phyloP scores from a whole-genome alignment of 2,113 vertebrate genomes.

The Sapayoa aenigma region DNA sequence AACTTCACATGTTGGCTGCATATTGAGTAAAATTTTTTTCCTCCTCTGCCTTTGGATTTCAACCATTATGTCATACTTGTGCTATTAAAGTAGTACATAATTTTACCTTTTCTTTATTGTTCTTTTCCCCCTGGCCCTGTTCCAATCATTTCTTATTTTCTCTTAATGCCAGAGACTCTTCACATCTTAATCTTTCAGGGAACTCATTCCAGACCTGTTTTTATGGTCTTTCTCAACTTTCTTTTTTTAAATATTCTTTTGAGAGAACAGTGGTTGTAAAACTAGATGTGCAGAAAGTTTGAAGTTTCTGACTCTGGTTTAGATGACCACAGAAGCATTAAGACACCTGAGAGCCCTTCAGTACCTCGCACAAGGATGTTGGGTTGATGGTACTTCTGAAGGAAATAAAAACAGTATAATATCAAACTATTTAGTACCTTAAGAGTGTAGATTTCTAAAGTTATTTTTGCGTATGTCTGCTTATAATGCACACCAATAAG shows the following conservation, averaged over 20 bases:
- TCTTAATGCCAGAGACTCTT: not conserved
- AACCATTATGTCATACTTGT: not conserved
- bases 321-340: not conserved
- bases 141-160: not conserved
- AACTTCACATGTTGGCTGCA: not conserved
- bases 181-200: not conserved
- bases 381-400: not conserved
- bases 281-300: not conserved
- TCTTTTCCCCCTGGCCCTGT: not conserved
- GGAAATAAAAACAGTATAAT: not conserved
- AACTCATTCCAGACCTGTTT: not conserved
- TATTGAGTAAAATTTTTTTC: not conserved
- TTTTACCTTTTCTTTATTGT: not conserved
- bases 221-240: not conserved
- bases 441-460: not conserved
- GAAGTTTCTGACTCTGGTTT: not conserved
- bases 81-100: not conserved
- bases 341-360: not conserved
- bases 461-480: slow-evolving; percentile 16
- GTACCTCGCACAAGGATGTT: not conserved
- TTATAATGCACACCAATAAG: not conserved
- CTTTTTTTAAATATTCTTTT: not conserved
- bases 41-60: not conserved
- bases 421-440: not conserved
- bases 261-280: not conserved